Evolutionary conservation across 1,140 invertebrate species (phyloP).

Genomic region (Drosophila albomicans): DNA sequence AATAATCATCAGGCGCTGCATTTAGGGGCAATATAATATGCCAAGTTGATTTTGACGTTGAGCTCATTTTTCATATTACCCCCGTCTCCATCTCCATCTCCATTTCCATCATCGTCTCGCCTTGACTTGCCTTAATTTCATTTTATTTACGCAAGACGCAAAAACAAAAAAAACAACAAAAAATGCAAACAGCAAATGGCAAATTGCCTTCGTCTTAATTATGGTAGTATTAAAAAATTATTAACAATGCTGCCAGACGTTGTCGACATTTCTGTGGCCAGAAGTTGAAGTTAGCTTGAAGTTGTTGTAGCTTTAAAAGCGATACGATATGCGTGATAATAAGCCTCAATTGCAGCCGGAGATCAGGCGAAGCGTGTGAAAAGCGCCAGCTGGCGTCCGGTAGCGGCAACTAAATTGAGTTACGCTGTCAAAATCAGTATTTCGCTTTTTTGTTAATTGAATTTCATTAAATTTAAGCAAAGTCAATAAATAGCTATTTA

Average conservation of each 20-base stretch:
- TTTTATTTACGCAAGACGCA: constrained; percentile 65
- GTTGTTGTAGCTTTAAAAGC: constrained; percentile 14
- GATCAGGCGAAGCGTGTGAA: constrained; percentile 11
- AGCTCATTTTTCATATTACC: constrained; percentile 42
- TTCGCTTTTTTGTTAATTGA: neutral
- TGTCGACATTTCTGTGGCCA: constrained; percentile 20
- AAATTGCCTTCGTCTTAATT: constrained; percentile 80
- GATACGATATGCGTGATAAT: constrained; percentile 27
- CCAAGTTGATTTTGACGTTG: constrained; percentile 69
- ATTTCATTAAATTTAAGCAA: neutral
- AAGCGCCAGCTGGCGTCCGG: constrained; percentile 20
- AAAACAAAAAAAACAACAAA: constrained; percentile 2
- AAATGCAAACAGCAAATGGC: constrained; percentile 52
- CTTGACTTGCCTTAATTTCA: constrained; percentile 68
- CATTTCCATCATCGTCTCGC: neutral
- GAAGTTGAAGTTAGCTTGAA: neutral
- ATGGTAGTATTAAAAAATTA: constrained; percentile 77
- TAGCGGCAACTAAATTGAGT: neutral
- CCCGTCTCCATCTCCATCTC: constrained; percentile 1
- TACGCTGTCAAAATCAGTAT: neutral
- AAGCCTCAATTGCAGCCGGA: constrained; percentile 9
- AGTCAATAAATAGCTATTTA: neutral
- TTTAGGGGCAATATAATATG: constrained; percentile 57
- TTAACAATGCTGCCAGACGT: constrained; percentile 65
- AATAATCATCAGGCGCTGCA: constrained; percentile 70